Evolutionary conservation across 2,888 invertebrate species (phyloP), one percentile per base, ranked within the genome.

Genomic region (Uloborus plumipes): DNA sequence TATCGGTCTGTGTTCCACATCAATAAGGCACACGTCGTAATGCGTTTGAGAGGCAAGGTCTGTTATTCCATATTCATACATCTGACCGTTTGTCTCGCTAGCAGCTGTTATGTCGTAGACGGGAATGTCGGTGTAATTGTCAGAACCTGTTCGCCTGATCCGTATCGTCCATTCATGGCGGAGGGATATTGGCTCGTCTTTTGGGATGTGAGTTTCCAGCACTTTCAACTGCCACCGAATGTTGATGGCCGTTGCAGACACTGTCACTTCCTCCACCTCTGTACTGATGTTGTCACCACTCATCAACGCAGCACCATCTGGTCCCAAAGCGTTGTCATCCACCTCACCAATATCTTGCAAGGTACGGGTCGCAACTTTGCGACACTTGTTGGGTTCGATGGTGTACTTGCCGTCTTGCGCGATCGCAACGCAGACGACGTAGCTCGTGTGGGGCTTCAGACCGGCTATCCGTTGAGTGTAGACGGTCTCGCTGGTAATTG

Each of bases 21-120:
- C 83, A 13, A 73, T 62, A 7, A 83, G 58, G 53, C 83, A 83
- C 16, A 83, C 77, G 13, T 83, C 77, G 51, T 83, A 83, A 31
- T 67, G 69, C 0, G 83, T 77, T 9, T 64, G 61, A 2, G 83
- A 62, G 2, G 72, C 65, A n/a, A 83, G 51, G n/a, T 83, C 83
- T 14, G 72, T 47, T 11, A 83, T 50, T 9, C 66, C 72, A 31
- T 73, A 83, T 39, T 83, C 83, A 18, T 83, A 73, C 22, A 73
- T 7, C 47, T 75, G 75, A n/a, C 70, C 83, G 4, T 77, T 71
- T 6, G 72, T 65, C 18, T 81, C 70, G 6, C 22, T 6, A 0
- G 39, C 50, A 7, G 49, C 18, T 9, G 80, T 81, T 49, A 81
- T 81, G 51, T 81, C 80, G 26, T 74, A 81, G 13, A 81, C 80